Conservation (phyloP, 2,888 invertebrate genomes). For the Orthosia cruda region DNA sequence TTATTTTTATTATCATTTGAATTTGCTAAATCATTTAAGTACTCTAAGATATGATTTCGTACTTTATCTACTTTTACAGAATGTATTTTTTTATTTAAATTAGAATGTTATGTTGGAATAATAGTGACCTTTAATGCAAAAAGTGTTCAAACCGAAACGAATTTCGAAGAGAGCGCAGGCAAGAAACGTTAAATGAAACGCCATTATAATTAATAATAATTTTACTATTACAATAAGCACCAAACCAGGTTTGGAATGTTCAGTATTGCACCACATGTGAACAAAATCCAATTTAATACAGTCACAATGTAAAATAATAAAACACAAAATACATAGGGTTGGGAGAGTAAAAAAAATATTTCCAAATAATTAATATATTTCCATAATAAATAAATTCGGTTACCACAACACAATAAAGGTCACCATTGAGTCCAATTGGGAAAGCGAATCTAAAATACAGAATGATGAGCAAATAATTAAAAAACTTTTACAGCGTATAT, state of each 20-base stretch:
- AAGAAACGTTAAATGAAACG: slow-evolving; percentile 86
- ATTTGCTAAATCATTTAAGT: slow-evolving; percentile 69
- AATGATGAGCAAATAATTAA: slow-evolving; percentile 72
- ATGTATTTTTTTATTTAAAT: slow-evolving; percentile 51
- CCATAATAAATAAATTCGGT: slow-evolving; percentile 83
- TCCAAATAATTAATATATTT: slow-evolving; percentile 71
- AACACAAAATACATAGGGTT: slow-evolving; percentile 67
- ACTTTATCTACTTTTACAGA: slow-evolving; percentile 51
- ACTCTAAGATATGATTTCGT: slow-evolving; percentile 70
- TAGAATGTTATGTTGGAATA: slow-evolving; percentile 67
- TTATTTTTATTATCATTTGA: slow-evolving; percentile 66
- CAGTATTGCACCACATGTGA: slow-evolving; percentile 90
- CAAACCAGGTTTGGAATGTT: slow-evolving; percentile 91
- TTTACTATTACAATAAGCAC: slow-evolving; percentile 90
- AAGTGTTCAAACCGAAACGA: slow-evolving; percentile 58
- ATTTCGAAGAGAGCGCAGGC: slow-evolving; percentile 80
- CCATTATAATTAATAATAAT: slow-evolving; percentile 83
- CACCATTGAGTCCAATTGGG: slow-evolving; percentile 83
- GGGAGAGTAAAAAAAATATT: slow-evolving; percentile 69
- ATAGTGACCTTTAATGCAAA: slow-evolving; percentile 88
- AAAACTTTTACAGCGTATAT: slow-evolving; percentile 69
- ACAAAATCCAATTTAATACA: slow-evolving; percentile 83
- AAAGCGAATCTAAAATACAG: slow-evolving; percentile 64
- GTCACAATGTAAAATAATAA: slow-evolving; percentile 77
- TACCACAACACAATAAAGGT: slow-evolving; percentile 87